Conservation (phyloP, 2,888 invertebrate species). For the Pandemis corylana region DNA sequence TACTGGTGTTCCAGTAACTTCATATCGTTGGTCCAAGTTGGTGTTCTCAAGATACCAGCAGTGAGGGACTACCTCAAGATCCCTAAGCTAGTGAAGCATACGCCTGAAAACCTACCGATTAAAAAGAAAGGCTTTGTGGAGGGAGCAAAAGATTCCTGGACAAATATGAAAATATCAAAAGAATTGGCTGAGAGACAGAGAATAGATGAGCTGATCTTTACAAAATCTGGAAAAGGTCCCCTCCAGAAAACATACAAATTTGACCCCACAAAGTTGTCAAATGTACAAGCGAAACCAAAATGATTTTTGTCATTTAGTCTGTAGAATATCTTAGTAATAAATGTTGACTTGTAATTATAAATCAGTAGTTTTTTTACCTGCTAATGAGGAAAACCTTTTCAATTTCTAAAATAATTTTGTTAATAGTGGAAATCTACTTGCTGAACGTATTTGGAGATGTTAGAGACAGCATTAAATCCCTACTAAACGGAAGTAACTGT, state of each 20-base stretch:
- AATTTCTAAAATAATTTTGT: no score
- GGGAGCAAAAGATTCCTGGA: constrained; percentile 92
- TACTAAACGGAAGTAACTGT: no score
- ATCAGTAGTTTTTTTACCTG: background rate
- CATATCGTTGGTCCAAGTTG: constrained; percentile 92
- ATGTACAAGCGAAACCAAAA: constrained; percentile 84
- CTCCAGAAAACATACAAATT: constrained; percentile 94
- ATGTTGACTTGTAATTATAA: constrained; percentile 44
- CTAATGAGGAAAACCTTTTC: background rate
- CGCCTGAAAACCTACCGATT: constrained; percentile 84
- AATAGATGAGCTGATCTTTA: constrained; percentile 91
- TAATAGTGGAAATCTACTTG: no score
- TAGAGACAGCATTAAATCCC: no score
- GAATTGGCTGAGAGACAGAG: constrained; percentile 91
- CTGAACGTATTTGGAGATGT: no score
- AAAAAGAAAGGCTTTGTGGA: constrained; percentile 91
- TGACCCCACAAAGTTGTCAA: constrained; percentile 89
- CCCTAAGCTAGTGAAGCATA: constrained; percentile 84
- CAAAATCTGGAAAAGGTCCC: constrained; percentile 94
- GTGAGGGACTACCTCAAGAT: constrained; percentile 92
- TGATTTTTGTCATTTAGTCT: constrained; percentile 58
- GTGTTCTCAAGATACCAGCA: constrained; percentile 89
- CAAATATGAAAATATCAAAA: constrained; percentile 91
- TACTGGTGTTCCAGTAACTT: constrained; percentile 97
- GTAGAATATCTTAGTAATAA: constrained; percentile 51